Conservation (phyloP, 1,140 invertebrate genomes). For the Micrasema longulum region DNA sequence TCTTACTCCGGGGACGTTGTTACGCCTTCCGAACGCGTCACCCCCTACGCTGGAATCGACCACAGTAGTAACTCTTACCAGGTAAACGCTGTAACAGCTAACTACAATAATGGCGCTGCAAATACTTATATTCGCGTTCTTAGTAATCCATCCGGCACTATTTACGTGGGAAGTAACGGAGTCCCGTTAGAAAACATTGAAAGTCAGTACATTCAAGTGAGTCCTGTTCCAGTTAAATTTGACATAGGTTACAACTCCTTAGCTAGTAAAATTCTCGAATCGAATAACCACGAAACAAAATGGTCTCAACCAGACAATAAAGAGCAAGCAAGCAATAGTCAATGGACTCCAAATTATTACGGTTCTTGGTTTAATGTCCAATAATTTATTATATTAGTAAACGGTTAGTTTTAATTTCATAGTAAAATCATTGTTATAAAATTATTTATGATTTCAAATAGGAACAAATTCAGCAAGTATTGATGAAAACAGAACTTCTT, state of each 20-base stretch:
- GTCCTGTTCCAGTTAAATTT: background rate
- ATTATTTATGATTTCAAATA: no score
- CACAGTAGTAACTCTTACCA: no score
- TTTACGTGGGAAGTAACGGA: background rate
- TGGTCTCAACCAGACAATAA: constrained; percentile 22
- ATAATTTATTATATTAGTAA: no score
- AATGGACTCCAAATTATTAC: constrained; percentile 17
- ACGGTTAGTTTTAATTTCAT: no score
- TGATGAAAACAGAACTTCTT: no score
- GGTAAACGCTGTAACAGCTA: no score
- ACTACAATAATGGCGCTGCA: no score
- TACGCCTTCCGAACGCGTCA: background rate
- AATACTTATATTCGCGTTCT: no score
- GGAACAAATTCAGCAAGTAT: no score
- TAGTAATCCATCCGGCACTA: no score
- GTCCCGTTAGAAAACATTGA: background rate
- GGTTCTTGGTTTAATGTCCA: constrained; percentile 19
- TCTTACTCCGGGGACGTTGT: background rate
- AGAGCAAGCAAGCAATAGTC: background rate
- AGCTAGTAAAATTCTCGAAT: background rate
- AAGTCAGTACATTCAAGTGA: background rate
- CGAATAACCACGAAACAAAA: background rate
- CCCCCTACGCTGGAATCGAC: no score
- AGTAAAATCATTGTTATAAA: no score
- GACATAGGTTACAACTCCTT: background rate